These are phyloP conservation scores for Cynocephalus volans DNA, from an alignment of 2,113 vertebrate species.

Conservation along the genomic window DNA sequence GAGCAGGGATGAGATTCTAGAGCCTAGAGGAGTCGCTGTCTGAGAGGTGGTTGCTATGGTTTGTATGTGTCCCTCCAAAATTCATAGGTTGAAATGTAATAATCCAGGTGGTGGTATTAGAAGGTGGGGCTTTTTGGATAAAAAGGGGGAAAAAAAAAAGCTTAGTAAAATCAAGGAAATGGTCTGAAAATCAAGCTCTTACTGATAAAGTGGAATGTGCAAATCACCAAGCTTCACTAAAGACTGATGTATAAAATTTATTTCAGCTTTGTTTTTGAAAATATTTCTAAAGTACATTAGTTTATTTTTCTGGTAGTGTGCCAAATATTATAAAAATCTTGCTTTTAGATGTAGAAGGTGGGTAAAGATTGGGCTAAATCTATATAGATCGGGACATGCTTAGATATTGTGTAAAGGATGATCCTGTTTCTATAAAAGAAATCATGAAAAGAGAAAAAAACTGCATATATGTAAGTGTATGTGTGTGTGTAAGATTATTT, in stretches of 20 bases:
- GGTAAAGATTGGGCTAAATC: background rate
- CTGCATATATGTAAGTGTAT: accelerated
- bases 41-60: background rate
- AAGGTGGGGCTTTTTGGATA: too few species aligned
- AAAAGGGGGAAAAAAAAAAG: background rate
- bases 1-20: background rate
- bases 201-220: background rate
- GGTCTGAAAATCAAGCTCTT: background rate
- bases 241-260: background rate
- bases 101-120: background rate
- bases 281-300: background rate
- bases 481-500: background rate
- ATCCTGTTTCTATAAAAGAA: background rate
- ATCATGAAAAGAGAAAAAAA: background rate
- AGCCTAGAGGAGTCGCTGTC: background rate
- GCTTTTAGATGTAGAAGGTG: background rate
- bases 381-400: background rate
- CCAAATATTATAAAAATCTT: background rate
- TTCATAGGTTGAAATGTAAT: background rate
- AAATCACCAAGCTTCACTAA: background rate
- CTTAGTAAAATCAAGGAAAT: background rate
- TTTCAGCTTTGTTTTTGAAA: conserved; percentile 44
- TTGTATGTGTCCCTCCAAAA: background rate
- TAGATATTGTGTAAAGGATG: background rate
- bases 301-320: background rate